Evolutionary conservation across 2,113 vertebrate genomes (phyloP), one percentile per base, ranked within the genome.

Genomic region (Pica pica): DNA sequence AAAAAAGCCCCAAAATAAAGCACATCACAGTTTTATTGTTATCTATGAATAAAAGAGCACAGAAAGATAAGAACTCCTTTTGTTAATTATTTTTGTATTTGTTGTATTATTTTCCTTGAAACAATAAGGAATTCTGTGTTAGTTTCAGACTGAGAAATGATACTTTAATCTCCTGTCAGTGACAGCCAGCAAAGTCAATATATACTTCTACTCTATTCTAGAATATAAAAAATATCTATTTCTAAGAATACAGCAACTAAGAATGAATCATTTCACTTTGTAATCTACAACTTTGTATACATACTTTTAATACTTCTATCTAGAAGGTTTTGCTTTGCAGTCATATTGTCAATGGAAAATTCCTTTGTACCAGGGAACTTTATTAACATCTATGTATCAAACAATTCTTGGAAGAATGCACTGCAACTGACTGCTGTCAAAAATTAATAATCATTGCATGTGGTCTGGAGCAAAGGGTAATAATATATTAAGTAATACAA

Each of bases 1-100:
- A 28, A 55, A 22, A 3, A 2, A 2, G 3, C 7, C 6, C 5
- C 1, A 31, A 47, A 56, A 35, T 6, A 47, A 67, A 24, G 3
- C 7, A 23, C 5, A 7, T 20, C 6, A 57, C 4, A 53, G 16
- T 31, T 81, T 73, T 23, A 47, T n/a, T 68, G 6, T 50, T 74
- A 24, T 67, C 13, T 46, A 7, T 63, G 4, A 82, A 21, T 47
- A 63, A 71, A 85, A 63, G 9, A 63, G 4, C 3, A 47, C 0
- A 6, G 59, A 80, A 87, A 39, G 26, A 65, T 10, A 21, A 61
- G 11, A 88, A 78, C 1, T 74, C 3, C 3, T 83, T 60, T 49
- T 6, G 23, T 37, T 82, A 28, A 41, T 44, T 75, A 28, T 49
- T 49, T 57, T 28, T 41, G 20, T 30, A 49, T 67, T 57, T 61